Evolutionary conservation across 2,888 invertebrate species (phyloP), one percentile per base, ranked within the genome.

Genomic region (Oscheius sp.): DNA sequence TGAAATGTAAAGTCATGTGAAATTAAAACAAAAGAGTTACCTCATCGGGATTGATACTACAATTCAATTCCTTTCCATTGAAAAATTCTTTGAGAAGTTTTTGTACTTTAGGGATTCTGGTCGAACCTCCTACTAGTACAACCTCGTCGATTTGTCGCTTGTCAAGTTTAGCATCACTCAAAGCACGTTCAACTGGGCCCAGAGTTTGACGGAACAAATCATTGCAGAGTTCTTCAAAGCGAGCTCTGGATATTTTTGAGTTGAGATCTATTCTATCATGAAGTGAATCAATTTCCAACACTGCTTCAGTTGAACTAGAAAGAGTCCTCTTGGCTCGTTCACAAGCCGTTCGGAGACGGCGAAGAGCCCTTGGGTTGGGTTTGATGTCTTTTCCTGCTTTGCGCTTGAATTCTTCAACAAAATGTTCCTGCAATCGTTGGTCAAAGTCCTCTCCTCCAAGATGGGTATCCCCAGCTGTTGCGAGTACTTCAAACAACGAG

Each of bases 101-200:
- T 89, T 97, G 96, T 82, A 97, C 93, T 89, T 95, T 96, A 65
- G 96, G 97, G 86, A 97, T 96, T 88, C 96, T 92, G 29, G 96
- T 96, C 46, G 96, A 96, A 53, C 95, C 96, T 79, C 96, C 96
- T 65, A 90, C 90, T 55, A 90, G 82, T 65, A 90, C 96, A 92
- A 90, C 63, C 25, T 75, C 73, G 39, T 74, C 70, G 46, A 79
- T 72, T 58, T 67, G 66, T 0, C 91, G 89, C 88, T 96, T 96
- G 89, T 95, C 95, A 91, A 96, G 91, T 88, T 96, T 95, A 73
- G 96, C 95, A 88, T 97, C 96, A 72, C 94, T 91, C 68, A 97
- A 89, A 3, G 96, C 92, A 89, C 96, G 96, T 89, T 97, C 96
- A 0, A 97, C 96, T 3, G 96, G 96, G 86, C 95, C 95, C 90